These are phyloP conservation scores for Chaetophractus vellerosus DNA, from an alignment of 2,797 vertebrate species.

Conservation along the genomic window DNA sequence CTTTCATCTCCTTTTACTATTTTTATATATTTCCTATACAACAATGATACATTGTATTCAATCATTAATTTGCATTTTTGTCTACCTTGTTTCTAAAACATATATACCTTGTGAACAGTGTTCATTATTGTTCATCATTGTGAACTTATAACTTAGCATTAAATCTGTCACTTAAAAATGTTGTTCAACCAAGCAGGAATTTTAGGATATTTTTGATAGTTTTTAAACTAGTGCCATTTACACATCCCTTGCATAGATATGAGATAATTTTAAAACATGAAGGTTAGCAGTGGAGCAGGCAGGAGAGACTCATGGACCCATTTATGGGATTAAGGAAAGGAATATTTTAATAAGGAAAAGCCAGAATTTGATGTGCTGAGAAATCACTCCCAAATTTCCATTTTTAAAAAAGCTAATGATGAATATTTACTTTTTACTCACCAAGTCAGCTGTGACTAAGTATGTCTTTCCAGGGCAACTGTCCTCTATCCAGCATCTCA, in stretches of 20 bases:
- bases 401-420: background rate
- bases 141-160: background rate
- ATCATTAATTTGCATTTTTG: background rate
- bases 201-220: background rate
- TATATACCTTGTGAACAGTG: background rate
- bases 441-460: background rate
- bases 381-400: background rate
- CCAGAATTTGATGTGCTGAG: background rate
- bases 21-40: background rate
- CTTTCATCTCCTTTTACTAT: background rate
- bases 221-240: background rate
- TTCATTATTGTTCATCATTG: background rate
- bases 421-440: background rate
- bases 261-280: background rate
- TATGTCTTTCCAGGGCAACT: background rate
- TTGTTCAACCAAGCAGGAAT: background rate
- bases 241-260: background rate
- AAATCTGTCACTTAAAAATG: background rate
- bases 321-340: background rate
- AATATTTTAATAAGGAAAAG: background rate
- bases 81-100: background rate
- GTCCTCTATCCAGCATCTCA: background rate
- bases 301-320: background rate
- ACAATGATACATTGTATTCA: background rate
- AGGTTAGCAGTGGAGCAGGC: background rate